Percentiles rank a stretch among this genome's conserved stretches.
Evolutionary conservation across 2,113 vertebrate species (phyloP).

Genomic region (Gopherus evgoodei): DNA sequence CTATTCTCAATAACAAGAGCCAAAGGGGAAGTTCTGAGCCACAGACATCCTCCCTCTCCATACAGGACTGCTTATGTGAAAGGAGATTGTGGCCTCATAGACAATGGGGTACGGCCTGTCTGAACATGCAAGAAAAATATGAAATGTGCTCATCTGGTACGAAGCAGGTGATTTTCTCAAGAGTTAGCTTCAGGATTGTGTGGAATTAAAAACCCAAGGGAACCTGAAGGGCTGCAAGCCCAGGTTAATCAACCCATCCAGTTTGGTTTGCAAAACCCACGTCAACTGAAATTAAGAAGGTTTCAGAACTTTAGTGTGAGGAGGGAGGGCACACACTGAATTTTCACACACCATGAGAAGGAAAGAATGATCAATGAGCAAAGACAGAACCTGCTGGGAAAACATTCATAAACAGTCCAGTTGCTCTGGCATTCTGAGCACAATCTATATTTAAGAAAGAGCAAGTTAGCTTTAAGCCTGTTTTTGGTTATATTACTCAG

Average conservation of each 20-base stretch:
- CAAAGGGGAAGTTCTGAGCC: neutral
- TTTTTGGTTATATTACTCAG: neutral
- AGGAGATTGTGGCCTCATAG: neutral
- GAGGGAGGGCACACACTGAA: neutral
- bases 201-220: neutral
- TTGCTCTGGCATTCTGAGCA: neutral
- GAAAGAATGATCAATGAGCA: accelerated
- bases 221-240: neutral
- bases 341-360: neutral
- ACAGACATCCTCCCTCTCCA: neutral
- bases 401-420: neutral
- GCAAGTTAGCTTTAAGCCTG: conserved; percentile 5
- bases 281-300: accelerated
- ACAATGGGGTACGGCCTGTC: neutral
- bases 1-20: neutral
- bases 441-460: neutral
- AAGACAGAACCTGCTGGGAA: neutral
- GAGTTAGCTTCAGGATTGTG: neutral
- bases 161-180: neutral
- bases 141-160: neutral
- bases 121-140: neutral
- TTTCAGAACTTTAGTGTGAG: accelerated
- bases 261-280: neutral
- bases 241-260: accelerated
- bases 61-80: neutral